Base-by-base conservation (phyloP, 2,888 invertebrate genomes). In the Ecdyonurus torrentis region DNA sequence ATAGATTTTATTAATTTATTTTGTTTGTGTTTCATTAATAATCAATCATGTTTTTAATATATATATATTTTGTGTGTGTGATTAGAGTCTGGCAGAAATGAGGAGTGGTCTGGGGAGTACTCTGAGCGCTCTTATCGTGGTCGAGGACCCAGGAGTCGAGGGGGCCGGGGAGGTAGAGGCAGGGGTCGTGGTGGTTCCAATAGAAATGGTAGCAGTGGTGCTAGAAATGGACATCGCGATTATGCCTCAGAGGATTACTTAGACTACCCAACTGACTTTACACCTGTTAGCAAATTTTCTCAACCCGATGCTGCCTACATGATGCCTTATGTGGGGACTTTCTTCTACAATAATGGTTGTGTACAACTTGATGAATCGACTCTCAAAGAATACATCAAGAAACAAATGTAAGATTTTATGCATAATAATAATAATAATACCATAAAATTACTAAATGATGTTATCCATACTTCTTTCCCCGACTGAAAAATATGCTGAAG, bases 341-440 rank as follows among this genome's bases (percentile, higher is more conserved):
- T 81, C 74, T 81, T 80, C 70, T 86, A 62, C 59, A 62, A 64
- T 19, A 62, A 59, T 25, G 60, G 55, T 15, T 23, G n/a, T 24
- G 19, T 80, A 25, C 80, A 80, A 15, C 69, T 82, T 10, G 84
- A 86, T 69, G 80, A 81, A 63, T 74, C 78, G 2, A 85, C 86
- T 65, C 77, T 92, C 15, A 91, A 89, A 76, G 91, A 91, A 66
- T 84, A 87, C 68, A 86, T 94, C 67, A 87, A 85, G 74, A 91
- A 91, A 71, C 94, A 95, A 79, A 89, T 94, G 92, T 93, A 77
- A 86, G 88, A 22, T 1, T 37, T 7, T 23, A 23, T 20, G 10
- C 20, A 55, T 55, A 10, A 22, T 58, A 1, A 20, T 58, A 22
- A 58, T 58, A 15, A 55, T 7, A 15, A 50, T 15, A 52, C 18